Percentiles rank a stretch among this genome's conserved stretches.
Evolutionary conservation across 2,797 vertebrate species (phyloP).

Genomic region (Oreonectes daqikongensis): DNA sequence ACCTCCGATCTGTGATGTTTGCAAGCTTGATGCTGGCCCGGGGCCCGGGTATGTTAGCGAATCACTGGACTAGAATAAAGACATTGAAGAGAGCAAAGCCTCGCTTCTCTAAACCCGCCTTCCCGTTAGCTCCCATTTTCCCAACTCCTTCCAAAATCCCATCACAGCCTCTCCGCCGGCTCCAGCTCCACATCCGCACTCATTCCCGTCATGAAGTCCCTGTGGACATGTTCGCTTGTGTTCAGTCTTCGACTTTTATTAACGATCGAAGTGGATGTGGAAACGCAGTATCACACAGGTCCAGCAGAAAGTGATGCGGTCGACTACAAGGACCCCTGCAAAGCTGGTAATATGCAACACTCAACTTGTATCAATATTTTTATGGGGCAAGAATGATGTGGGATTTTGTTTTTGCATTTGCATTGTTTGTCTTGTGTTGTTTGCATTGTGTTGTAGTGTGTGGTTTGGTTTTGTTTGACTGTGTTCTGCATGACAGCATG

Average conservation of each 20-base stretch:
- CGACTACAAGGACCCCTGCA: constrained; percentile 82
- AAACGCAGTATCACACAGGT: constrained; percentile 54
- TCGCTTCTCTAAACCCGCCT: constrained; percentile 72
- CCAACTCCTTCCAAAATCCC: constrained; percentile 56
- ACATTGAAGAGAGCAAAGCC: constrained; percentile 72
- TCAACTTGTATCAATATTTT: too few species aligned
- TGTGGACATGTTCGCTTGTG: constrained; percentile 59
- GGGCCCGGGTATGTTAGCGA: constrained; percentile 65
- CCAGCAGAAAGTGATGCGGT: constrained; percentile 63
- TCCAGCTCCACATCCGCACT: constrained; percentile 19
- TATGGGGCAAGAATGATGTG: neutral
- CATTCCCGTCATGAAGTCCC: constrained; percentile 66
- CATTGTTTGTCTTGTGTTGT: neutral
- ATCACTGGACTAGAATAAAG: constrained; percentile 70
- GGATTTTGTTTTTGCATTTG: neutral
- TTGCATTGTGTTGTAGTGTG: constrained; percentile 7
- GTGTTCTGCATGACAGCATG: constrained; percentile 33
- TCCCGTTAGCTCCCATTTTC: constrained; percentile 72
- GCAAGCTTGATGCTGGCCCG: constrained; percentile 54
- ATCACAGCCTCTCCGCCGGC: constrained; percentile 43
- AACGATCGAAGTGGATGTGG: constrained; percentile 61
- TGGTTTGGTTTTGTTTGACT: constrained; percentile 13
- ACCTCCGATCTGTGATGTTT: constrained; percentile 54
- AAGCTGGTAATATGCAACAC: constrained; percentile 74
- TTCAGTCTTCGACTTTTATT: constrained; percentile 64